These are phyloP conservation scores for Strigamia transsilvanica DNA, from an alignment of 2,888 invertebrate genomes.

Conservation along the genomic window DNA sequence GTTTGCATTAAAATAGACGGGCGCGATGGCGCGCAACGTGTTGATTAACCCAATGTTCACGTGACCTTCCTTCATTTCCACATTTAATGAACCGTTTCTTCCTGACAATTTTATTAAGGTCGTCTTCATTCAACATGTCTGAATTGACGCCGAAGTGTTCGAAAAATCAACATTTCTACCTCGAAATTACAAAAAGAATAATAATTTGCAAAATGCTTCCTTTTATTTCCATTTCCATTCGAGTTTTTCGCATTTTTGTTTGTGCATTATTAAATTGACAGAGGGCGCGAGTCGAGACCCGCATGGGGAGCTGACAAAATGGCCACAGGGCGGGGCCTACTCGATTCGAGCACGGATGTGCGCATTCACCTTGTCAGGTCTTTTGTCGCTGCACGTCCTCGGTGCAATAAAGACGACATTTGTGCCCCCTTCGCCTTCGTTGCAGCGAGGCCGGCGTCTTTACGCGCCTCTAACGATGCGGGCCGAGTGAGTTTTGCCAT, in stretches of 20 bases:
- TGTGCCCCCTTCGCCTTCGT: background rate
- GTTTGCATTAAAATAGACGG: background rate
- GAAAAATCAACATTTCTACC: background rate
- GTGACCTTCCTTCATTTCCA: constrained; percentile 30
- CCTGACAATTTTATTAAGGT: constrained; percentile 26
- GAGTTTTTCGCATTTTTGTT: no score
- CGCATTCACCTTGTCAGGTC: constrained; percentile 30
- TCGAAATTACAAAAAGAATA: background rate
- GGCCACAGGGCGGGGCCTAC: constrained; percentile 30
- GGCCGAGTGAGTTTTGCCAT: constrained; percentile 30
- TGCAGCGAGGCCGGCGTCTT: constrained; percentile 5
- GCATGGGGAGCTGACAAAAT: constrained; percentile 30
- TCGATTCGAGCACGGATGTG: background rate
- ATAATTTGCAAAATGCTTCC: no score
- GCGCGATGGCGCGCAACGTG: background rate
- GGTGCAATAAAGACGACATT: constrained; percentile 30
- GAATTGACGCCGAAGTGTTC: background rate
- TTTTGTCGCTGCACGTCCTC: constrained; percentile 30
- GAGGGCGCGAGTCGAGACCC: background rate
- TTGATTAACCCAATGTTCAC: constrained; percentile 25
- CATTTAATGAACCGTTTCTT: constrained; percentile 26
- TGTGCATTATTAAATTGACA: background rate
- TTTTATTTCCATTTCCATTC: no score
- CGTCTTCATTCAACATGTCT: constrained; percentile 1
- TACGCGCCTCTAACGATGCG: constrained; percentile 21